Percentiles rank a stretch among this genome's conserved stretches.
phyloP scores from a whole-genome alignment of 2,797 vertebrate species.

The Poecilia velifera region DNA sequence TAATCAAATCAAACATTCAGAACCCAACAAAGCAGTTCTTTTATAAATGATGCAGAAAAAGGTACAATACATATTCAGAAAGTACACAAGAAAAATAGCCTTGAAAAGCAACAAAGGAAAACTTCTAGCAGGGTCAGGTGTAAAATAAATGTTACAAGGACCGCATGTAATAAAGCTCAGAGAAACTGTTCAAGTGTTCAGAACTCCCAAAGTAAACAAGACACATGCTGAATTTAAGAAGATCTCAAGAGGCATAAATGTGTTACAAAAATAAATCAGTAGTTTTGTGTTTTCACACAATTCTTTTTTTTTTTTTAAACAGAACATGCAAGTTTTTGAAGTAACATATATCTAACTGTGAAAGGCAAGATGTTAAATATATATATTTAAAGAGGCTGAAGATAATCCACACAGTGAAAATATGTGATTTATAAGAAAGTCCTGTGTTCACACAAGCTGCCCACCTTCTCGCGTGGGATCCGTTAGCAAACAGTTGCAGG shows the following conservation, averaged over 20 bases:
- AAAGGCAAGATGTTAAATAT: constrained; percentile 31
- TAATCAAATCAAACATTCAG: background rate
- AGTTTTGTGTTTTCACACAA: constrained; percentile 72
- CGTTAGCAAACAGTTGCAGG: constrained; percentile 9
- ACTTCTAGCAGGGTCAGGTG: constrained; percentile 27
- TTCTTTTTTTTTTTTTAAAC: constrained; percentile 26
- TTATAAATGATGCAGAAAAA: constrained; percentile 46
- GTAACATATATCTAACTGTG: constrained; percentile 34
- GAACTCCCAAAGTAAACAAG: constrained; percentile 26
- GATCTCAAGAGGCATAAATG: constrained; percentile 28
- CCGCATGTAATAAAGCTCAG: constrained; percentile 20
- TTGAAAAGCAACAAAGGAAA: constrained; percentile 33
- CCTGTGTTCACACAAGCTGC: constrained; percentile 35
- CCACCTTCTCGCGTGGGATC: constrained; percentile 10
- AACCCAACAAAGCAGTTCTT: constrained; percentile 21
- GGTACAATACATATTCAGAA: constrained; percentile 26
- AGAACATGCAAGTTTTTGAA: constrained; percentile 46
- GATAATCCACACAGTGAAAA: constrained; percentile 30
- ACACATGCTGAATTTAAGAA: constrained; percentile 27
- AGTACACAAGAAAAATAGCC: constrained; percentile 32
- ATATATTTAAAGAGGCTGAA: constrained; percentile 25
- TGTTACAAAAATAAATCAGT: constrained; percentile 62
- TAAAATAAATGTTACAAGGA: constrained; percentile 31
- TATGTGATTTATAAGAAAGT: constrained; percentile 26
- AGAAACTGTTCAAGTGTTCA: constrained; percentile 61